Base-by-base conservation (phyloP, 2,888 invertebrate species). In the Coelopa pilipes region DNA sequence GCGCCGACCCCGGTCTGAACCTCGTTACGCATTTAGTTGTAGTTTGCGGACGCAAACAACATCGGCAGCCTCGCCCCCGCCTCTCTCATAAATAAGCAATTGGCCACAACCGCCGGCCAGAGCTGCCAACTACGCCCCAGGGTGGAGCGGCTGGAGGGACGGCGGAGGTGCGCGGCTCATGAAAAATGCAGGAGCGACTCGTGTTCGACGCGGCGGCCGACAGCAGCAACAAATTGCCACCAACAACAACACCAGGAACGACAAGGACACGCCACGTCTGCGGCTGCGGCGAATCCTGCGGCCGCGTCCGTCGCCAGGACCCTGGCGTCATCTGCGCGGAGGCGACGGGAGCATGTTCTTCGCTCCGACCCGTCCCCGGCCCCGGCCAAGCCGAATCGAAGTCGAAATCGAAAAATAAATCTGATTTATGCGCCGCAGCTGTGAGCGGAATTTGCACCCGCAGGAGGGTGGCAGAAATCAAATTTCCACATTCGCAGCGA, bases 391-490 rank as follows among this genome's bases (percentile, higher is more conserved):
- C n/a, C n/a, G n/a, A 7, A 34, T 7, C 34, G 34, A 74, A 76
- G 53, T 65, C 45, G 49, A 75, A 76, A 76, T 76, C 74, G 76
- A 77, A 77, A 78, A 78, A 70, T 79, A 81, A 84, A 81, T 80
- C 82, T 82, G 83, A 84, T 84, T 83, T 84, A 84, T 84, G 79
- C 78, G 76, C 76, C 78, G 78, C 74, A 77, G 75, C 80, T 80
- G 81, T 80, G 77, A 76, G 72, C 75, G 50, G 75, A 77, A 78
- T 78, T 78, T 73, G 50, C 76, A 76, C 75, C 75, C 49, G 73
- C 68, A 75, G 66, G 13, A 53, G n/a, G 53, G n/a, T 2, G n/a
- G 53, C 3, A 53, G 53, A 13, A 53, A 53, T 53, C 53, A 53
- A n/a, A 53, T n/a, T 53, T 53, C n/a, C 15, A 13, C 15, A 53